A percentile compares a stretch with the other conserved stretches of the same genome.
Conservation (phyloP, 2,797 vertebrate genomes). For the Poeciliopsis paucimaculata region DNA sequence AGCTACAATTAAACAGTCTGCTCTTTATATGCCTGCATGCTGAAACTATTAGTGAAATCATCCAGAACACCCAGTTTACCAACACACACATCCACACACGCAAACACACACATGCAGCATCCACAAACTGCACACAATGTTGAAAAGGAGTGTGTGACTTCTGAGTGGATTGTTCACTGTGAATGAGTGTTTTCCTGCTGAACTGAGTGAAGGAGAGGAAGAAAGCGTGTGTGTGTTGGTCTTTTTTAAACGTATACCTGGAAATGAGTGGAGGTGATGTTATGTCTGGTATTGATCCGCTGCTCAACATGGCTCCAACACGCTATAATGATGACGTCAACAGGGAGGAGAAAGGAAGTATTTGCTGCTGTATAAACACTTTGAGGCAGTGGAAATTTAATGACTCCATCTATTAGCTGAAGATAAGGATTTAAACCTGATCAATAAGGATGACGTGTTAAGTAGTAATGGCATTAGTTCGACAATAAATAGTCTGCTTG, state of each 20-base stretch:
- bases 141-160: conserved; percentile 65
- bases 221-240: neutral
- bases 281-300: conserved; percentile 77
- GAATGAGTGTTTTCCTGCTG: conserved; percentile 58
- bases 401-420: conserved; percentile 46
- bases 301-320: conserved; percentile 75
- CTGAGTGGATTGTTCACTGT: conserved; percentile 43
- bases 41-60: conserved; percentile 83
- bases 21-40: conserved; percentile 77
- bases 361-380: conserved; percentile 37
- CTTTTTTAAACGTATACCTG: conserved; percentile 42
- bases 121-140: conserved; percentile 35
- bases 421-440: conserved; percentile 57
- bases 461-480: conserved; percentile 17
- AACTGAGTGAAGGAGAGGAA: conserved; percentile 6
- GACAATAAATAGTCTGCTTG: conserved; percentile 3
- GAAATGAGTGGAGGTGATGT: conserved; percentile 77
- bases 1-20: conserved; percentile 81
- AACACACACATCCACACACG: conserved; percentile 58
- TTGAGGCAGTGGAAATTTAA: conserved; percentile 40
- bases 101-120: conserved; percentile 52
- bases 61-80: conserved; percentile 76
- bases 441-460: conserved; percentile 49
- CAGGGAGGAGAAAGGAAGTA: conserved; percentile 31
- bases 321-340: conserved; percentile 63